These are phyloP conservation scores for Diorhabda carinulata DNA, from an alignment of 1,140 invertebrate species.

Conservation along the genomic window DNA sequence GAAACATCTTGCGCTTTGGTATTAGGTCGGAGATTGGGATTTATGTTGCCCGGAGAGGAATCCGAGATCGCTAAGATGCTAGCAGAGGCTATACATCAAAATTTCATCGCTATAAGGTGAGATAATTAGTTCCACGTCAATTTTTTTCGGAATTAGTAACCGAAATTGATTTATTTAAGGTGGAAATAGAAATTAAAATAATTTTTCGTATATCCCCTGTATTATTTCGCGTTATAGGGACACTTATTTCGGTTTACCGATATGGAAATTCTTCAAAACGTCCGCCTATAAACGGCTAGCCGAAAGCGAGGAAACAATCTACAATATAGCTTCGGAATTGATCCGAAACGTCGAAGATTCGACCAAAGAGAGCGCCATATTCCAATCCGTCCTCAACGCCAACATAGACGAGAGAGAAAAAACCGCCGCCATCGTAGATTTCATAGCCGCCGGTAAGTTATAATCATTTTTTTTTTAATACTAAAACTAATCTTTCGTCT, in stretches of 20 bases:
- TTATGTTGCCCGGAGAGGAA: conserved; percentile 62
- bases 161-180: too few relatives aligned
- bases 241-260: conserved; percentile 74
- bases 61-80: conserved; percentile 55
- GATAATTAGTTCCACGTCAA: background rate
- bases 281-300: conserved; percentile 67
- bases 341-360: conserved; percentile 64
- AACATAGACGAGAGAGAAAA: conserved; percentile 74
- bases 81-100: conserved; percentile 65
- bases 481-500: background rate
- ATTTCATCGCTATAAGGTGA: conserved; percentile 58
- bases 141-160: background rate
- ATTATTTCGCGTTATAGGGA: conserved; percentile 55
- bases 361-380: conserved; percentile 62
- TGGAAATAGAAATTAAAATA: too few relatives aligned
- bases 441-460: conserved; percentile 65
- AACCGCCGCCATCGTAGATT: conserved; percentile 80
- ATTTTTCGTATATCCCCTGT: too few relatives aligned
- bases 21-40: conserved; percentile 73
- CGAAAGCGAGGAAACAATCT: conserved; percentile 73
- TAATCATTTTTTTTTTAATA: background rate
- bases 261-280: conserved; percentile 79
- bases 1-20: conserved; percentile 77
- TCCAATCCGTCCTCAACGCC: conserved; percentile 65
- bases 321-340: conserved; percentile 77